Percentiles rank a stretch among this genome's conserved stretches.
phyloP scores from a whole-genome alignment of 2,797 vertebrate species.

The Thripadectes ignobilis region DNA sequence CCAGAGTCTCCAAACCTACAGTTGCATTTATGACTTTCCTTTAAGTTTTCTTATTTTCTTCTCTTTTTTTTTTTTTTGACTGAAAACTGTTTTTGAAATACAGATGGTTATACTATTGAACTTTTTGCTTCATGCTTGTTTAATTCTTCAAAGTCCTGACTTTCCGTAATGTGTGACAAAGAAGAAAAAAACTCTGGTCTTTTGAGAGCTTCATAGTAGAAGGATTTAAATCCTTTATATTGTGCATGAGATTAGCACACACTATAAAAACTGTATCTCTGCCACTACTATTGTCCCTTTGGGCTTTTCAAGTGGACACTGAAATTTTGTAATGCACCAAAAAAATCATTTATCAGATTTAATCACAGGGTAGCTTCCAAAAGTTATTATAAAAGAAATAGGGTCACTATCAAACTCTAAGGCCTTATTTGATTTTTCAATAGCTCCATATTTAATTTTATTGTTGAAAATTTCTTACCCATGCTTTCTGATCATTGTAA shows the following conservation, averaged over 20 bases:
- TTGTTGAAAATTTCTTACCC: slow-evolving; percentile 34
- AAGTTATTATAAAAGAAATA: neutral
- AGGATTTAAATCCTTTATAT: neutral
- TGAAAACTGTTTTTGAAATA: neutral
- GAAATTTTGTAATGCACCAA: neutral
- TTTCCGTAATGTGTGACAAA: neutral
- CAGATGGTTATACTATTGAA: neutral
- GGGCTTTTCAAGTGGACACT: neutral
- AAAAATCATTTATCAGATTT: neutral
- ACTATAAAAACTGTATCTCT: neutral
- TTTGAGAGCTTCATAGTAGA: neutral
- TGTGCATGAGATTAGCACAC: neutral
- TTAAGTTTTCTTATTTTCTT: neutral
- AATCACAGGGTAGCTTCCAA: neutral
- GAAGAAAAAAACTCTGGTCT: neutral
- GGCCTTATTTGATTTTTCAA: slow-evolving; percentile 10
- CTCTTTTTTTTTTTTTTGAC: neutral
- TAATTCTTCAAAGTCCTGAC: neutral
- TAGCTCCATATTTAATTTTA: slow-evolving; percentile 36
- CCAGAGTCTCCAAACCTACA: neutral
- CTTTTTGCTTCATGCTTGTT: neutral
- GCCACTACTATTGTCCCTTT: neutral
- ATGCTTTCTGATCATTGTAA: slow-evolving; percentile 7
- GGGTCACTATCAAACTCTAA: neutral
- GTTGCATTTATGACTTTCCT: neutral